phyloP scores from a whole-genome alignment of 1,140 invertebrate genomes.

The Homalodisca vitripennis region DNA sequence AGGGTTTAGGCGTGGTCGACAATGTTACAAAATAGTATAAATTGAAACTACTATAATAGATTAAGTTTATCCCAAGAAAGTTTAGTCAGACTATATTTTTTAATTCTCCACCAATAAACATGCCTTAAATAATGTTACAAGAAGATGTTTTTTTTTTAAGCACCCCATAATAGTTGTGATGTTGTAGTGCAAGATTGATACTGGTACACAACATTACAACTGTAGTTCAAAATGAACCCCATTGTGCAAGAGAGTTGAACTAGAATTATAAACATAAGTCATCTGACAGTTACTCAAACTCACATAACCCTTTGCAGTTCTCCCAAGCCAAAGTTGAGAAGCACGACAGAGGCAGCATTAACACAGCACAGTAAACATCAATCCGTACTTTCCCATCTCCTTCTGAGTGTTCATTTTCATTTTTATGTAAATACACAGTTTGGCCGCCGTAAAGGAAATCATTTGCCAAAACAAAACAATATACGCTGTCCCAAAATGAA shows the following conservation, averaged over 20 bases:
- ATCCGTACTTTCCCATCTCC: constrained; percentile 93
- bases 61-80: constrained; percentile 92
- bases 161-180: constrained; percentile 99
- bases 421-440: constrained; percentile 96
- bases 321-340: constrained; percentile 73
- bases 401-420: constrained; percentile 92
- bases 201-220: constrained; percentile 94
- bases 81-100: constrained; percentile 91
- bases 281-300: constrained; percentile 74
- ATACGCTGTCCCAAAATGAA: constrained; percentile 91
- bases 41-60: constrained; percentile 79
- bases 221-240: constrained; percentile 95
- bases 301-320: constrained; percentile 68
- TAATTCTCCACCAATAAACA: constrained; percentile 98
- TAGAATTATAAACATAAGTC: constrained; percentile 73
- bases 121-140: constrained; percentile 91
- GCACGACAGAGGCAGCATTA: constrained; percentile 86
- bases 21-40: constrained; percentile 80
- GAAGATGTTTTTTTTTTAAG: constrained; percentile 91
- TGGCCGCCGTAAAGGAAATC: constrained; percentile 91
- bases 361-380: constrained; percentile 97
- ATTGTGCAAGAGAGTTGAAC: constrained; percentile 93
- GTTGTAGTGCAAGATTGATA: constrained; percentile 94
- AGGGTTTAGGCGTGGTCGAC: constrained; percentile 45
- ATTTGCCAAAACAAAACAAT: constrained; percentile 86